A percentile compares a stretch with the other conserved stretches of the same genome.
Evolutionary conservation across 1,140 invertebrate species (phyloP).

Genomic region (Scylla paramamosain): DNA sequence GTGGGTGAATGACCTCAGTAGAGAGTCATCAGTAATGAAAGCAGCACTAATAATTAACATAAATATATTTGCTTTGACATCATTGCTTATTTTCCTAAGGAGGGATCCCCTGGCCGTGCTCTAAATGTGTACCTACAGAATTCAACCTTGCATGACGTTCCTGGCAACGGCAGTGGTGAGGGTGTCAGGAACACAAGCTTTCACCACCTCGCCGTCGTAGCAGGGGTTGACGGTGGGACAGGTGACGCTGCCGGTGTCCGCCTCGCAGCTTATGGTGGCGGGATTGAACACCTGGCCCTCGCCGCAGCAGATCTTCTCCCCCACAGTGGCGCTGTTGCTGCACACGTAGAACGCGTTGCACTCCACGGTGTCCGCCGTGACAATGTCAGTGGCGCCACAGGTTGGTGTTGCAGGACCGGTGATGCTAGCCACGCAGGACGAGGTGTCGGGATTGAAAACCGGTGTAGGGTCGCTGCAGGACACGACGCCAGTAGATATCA

Average conservation of each 20-base stretch:
- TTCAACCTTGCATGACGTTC: too few species aligned
- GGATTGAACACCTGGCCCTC: conserved; percentile 28
- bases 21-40: too few species aligned
- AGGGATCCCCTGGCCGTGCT: too few species aligned
- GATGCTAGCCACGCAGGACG: not conserved
- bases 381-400: not conserved
- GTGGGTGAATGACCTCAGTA: too few species aligned
- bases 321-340: not conserved
- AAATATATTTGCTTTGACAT: too few species aligned
- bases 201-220: not conserved
- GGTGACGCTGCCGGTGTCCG: not conserved
- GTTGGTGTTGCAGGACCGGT: not conserved
- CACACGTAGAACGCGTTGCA: conserved; percentile 35
- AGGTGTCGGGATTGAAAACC: not conserved
- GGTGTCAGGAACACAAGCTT: not conserved
- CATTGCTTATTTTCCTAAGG: too few species aligned
- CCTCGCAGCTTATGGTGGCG: not conserved
- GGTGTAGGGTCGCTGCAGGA: not conserved
- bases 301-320: conserved; percentile 14
- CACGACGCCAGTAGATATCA: not conserved
- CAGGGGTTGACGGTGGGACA: not conserved
- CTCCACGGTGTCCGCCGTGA: conserved; percentile 13
- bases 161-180: too few species aligned
- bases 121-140: too few species aligned
- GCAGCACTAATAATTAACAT: too few species aligned